Percentiles rank a stretch among this genome's conserved stretches.
Conservation (phyloP, 2,888 invertebrate genomes). For the Melolontha melolontha region DNA sequence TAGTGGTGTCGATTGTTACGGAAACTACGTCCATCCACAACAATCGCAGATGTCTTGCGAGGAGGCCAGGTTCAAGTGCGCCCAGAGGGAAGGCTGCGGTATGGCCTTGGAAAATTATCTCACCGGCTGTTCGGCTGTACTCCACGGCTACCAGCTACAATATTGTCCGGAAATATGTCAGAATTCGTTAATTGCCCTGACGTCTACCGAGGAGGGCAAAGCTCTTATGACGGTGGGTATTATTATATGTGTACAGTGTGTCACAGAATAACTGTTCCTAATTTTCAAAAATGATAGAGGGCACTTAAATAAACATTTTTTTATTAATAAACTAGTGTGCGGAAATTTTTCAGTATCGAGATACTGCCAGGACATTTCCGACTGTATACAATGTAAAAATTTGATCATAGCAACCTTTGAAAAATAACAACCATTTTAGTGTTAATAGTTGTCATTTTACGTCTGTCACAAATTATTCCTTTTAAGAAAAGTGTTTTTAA, state of each 20-base stretch:
- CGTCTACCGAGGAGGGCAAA: conserved; percentile 83
- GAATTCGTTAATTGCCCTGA: conserved; percentile 82
- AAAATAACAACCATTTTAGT: too few species aligned
- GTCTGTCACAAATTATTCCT: too few species aligned
- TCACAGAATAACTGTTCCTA: too few species aligned
- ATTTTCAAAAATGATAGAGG: too few species aligned
- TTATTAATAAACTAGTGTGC: too few species aligned
- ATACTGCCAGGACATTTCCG: too few species aligned
- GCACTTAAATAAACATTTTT: too few species aligned
- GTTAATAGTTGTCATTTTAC: too few species aligned
- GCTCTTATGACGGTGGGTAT: conserved; percentile 79
- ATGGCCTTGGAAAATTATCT: conserved; percentile 82
- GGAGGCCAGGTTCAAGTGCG: conserved; percentile 79
- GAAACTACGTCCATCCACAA: conserved; percentile 22
- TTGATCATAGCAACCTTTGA: too few species aligned
- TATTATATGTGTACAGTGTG: neutral
- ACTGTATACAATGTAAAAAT: too few species aligned
- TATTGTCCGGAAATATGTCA: conserved; percentile 80
- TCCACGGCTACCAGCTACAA: conserved; percentile 68
- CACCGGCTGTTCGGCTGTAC: conserved; percentile 77
- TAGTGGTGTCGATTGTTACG: conserved; percentile 46
- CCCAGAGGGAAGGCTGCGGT: conserved; percentile 81
- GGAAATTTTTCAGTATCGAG: too few species aligned
- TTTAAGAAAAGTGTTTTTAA: too few species aligned
- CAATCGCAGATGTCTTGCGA: conserved; percentile 67